Evolutionary conservation across 1,140 invertebrate species (phyloP).

Genomic region (Calycopis cecrops): DNA sequence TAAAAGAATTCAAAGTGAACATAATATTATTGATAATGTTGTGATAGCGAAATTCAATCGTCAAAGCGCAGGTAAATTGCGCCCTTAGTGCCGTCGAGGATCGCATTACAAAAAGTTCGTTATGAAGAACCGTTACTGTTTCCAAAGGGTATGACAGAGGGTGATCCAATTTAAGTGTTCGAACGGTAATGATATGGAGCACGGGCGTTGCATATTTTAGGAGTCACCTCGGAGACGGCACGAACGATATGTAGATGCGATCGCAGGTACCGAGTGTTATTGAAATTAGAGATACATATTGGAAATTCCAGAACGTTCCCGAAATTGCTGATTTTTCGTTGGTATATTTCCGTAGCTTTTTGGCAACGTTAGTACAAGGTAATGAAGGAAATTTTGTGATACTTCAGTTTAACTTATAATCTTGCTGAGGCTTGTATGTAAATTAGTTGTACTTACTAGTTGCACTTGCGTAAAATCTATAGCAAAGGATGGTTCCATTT

Average conservation of each 20-base stretch:
- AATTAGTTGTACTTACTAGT: too few species aligned
- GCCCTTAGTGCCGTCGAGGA: constrained; percentile 67
- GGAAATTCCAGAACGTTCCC: constrained; percentile 50
- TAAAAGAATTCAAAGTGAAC: too few species aligned
- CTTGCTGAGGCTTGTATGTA: too few species aligned
- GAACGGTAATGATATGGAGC: constrained; percentile 62
- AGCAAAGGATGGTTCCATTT: too few species aligned
- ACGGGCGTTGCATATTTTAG: constrained; percentile 23
- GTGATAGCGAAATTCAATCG: constrained; percentile 36
- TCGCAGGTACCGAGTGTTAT: constrained; percentile 64
- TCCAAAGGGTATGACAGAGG: constrained; percentile 63
- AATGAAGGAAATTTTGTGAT: too few species aligned
- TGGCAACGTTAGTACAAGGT: too few species aligned
- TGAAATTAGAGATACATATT: constrained; percentile 70
- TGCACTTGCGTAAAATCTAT: too few species aligned
- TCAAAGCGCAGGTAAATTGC: constrained; percentile 50
- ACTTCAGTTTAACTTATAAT: too few species aligned
- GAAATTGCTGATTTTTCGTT: not conserved
- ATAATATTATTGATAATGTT: too few species aligned
- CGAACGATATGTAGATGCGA: constrained; percentile 68
- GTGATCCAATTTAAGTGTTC: constrained; percentile 64
- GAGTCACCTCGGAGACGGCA: constrained; percentile 59
- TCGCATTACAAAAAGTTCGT: constrained; percentile 69
- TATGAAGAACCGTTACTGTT: constrained; percentile 69
- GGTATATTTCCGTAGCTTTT: constrained; percentile 15